phyloP scores from a whole-genome alignment of 1,140 invertebrate species.

The Camponotus floridanus region DNA sequence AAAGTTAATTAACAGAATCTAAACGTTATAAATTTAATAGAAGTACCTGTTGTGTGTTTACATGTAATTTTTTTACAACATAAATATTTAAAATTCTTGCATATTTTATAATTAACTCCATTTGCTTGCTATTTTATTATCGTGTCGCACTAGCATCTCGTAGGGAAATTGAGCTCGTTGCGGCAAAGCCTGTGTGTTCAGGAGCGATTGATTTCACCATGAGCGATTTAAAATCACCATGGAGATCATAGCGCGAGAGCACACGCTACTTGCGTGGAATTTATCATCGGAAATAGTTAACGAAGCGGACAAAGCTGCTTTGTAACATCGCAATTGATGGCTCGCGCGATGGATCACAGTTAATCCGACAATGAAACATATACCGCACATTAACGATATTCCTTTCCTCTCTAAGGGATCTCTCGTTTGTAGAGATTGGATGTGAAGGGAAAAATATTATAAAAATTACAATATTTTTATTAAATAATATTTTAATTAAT shows the following conservation, averaged over 20 bases:
- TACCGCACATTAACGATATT: neutral
- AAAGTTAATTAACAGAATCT: too few species aligned
- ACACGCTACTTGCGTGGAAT: constrained; percentile 45
- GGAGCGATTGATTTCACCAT: constrained; percentile 46
- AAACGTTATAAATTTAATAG: too few species aligned
- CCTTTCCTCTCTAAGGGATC: neutral
- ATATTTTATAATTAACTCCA: constrained; percentile 21
- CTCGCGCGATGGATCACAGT: neutral
- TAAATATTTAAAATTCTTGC: constrained; percentile 8
- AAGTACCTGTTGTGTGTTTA: too few species aligned
- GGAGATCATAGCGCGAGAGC: constrained; percentile 40
- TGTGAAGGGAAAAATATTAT: too few species aligned
- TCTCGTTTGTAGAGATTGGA: neutral
- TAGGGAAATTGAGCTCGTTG: constrained; percentile 30
- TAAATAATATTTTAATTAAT: too few species aligned
- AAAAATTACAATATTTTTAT: too few species aligned
- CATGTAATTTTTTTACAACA: too few species aligned
- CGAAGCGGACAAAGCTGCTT: constrained; percentile 40
- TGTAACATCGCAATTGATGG: constrained; percentile 47
- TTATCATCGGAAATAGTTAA: constrained; percentile 50
- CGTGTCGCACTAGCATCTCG: neutral
- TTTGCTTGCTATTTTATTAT: constrained; percentile 8
- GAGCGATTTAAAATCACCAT: constrained; percentile 46
- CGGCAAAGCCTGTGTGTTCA: constrained; percentile 12
- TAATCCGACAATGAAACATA: constrained; percentile 3